Evolutionary conservation across 2,113 vertebrate species (phyloP).

Genomic region (Aleadryas rufinucha): DNA sequence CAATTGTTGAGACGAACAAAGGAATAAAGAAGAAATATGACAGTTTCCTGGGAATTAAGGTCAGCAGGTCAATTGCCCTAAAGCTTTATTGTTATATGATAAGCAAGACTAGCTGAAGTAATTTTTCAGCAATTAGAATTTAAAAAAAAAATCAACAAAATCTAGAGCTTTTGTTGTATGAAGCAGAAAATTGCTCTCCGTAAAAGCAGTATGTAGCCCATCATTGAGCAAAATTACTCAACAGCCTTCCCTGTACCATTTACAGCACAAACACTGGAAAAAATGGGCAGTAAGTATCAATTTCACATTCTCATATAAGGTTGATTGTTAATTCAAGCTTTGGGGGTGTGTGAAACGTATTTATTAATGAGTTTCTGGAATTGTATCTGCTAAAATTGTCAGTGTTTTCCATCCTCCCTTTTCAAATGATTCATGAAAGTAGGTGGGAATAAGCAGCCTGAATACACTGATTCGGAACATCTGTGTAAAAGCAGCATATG

Average conservation of each 20-base stretch:
- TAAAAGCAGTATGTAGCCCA: neutral
- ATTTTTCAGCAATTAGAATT: conserved; percentile 60
- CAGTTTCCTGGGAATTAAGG: conserved; percentile 82
- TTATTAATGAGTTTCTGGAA: neutral
- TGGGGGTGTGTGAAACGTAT: neutral
- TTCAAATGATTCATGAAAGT: conserved; percentile 14
- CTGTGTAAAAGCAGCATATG: neutral
- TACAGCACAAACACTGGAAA: neutral
- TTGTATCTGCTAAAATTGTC: neutral
- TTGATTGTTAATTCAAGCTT: conserved; percentile 18
- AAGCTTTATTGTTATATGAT: conserved; percentile 74
- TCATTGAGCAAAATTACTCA: conserved; percentile 31
- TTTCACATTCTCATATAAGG: neutral
- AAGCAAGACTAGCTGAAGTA: conserved; percentile 64
- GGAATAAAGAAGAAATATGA: conserved; percentile 79
- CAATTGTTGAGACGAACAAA: conserved; percentile 75
- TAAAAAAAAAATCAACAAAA: neutral
- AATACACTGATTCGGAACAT: neutral
- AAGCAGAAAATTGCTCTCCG: conserved; percentile 24
- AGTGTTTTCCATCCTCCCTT: neutral
- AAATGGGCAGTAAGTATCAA: neutral
- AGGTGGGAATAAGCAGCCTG: neutral
- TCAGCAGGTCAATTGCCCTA: conserved; percentile 78
- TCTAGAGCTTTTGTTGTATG: neutral
- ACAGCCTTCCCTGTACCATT: neutral